phyloP scores from a whole-genome alignment of 2,888 invertebrate genomes.

The Eristalinus sepulchralis region DNA sequence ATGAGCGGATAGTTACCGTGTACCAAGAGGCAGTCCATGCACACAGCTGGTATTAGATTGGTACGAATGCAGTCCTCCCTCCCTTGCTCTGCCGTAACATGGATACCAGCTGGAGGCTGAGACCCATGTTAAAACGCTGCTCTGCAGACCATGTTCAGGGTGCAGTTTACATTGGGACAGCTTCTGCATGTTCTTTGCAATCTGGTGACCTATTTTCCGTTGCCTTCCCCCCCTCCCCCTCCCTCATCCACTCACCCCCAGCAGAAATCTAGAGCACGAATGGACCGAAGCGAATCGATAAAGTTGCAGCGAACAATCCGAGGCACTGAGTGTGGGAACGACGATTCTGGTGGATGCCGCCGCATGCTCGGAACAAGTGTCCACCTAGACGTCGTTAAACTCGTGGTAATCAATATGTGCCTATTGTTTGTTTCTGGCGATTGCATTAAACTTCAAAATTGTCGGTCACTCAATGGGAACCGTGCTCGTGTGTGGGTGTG shows the following conservation, averaged over 20 bases:
- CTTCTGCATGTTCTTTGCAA: slow-evolving; percentile 6
- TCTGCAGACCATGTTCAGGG: slow-evolving; percentile 13
- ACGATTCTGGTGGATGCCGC: neutral
- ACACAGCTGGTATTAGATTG: slow-evolving; percentile 13
- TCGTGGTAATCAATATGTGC: slow-evolving; percentile 35
- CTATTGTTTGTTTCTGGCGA: slow-evolving; percentile 1
- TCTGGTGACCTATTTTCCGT: slow-evolving; percentile 20
- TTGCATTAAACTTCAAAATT: slow-evolving; percentile 42
- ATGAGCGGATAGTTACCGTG: neutral
- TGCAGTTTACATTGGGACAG: neutral
- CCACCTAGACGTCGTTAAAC: slow-evolving; percentile 6
- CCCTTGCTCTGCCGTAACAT: neutral
- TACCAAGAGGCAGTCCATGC: neutral
- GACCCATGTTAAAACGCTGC: neutral
- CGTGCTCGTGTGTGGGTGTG: slow-evolving; percentile 3
- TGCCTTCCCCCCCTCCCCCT: neutral
- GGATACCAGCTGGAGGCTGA: neutral
- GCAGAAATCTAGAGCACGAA: neutral
- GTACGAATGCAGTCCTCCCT: neutral
- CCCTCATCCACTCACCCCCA: neutral
- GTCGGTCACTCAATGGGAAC: neutral
- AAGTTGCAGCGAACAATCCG: neutral
- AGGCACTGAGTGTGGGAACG: neutral
- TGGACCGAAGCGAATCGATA: slow-evolving; percentile 23
- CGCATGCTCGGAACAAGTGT: neutral